These are phyloP conservation scores for Manis javanica DNA, from an alignment of 2,797 vertebrate species.

Conservation along the genomic window DNA sequence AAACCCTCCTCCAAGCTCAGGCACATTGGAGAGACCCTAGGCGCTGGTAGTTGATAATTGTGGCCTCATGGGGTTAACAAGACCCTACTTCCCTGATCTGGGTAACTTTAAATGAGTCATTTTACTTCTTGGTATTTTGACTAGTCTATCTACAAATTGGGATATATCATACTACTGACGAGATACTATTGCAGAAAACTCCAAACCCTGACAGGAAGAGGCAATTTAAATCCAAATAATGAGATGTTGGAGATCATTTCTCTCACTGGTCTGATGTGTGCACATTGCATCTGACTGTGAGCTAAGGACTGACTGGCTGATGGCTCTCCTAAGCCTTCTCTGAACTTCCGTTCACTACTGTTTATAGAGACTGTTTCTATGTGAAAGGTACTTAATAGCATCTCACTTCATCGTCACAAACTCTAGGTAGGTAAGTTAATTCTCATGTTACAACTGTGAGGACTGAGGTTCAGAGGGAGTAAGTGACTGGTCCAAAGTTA, in stretches of 20 bases:
- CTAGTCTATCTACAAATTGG: background rate
- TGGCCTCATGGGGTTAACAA: too few species aligned
- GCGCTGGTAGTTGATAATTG: background rate
- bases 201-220: background rate
- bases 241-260: background rate
- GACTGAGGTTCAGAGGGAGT: background rate
- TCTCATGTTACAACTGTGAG: background rate
- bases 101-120: background rate
- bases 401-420: background rate
- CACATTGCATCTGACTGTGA: background rate
- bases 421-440: background rate
- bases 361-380: background rate
- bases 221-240: background rate
- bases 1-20: background rate
- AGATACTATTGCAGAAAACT: background rate
- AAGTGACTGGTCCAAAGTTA: background rate
- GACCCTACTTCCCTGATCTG: background rate
- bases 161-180: background rate
- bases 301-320: background rate
- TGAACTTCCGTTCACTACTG: background rate
- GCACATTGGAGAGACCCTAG: background rate
- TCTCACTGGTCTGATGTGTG: background rate
- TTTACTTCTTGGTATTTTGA: background rate
- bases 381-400: background rate
- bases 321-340: background rate